Percentiles rank a stretch among this genome's conserved stretches.
Evolutionary conservation across 2,888 invertebrate genomes (phyloP).

Genomic region (Crossocerus cetratus): DNA sequence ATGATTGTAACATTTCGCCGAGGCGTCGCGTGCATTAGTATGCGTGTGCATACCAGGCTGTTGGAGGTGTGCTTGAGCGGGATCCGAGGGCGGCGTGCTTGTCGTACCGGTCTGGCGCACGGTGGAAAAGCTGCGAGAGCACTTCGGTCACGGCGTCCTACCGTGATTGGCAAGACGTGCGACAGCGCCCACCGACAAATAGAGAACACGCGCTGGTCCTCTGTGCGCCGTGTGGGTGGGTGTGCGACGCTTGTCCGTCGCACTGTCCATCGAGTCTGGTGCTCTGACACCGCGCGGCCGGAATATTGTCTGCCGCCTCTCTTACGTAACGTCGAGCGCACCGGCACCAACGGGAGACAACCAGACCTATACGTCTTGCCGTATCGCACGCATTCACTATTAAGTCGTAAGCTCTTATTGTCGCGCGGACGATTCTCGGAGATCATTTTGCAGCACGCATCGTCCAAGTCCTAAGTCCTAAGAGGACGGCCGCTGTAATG

Average conservation of each 20-base stretch:
- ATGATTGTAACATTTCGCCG: constrained; percentile 64
- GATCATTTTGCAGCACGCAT: too few relatives aligned
- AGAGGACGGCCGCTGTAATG: too few relatives aligned
- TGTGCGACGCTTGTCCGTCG: constrained; percentile 25
- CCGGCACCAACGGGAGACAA: too few relatives aligned
- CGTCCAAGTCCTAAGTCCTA: too few relatives aligned
- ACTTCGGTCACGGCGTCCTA: constrained; percentile 59
- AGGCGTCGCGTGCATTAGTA: not conserved
- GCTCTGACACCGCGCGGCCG: constrained; percentile 8
- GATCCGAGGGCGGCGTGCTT: constrained; percentile 26
- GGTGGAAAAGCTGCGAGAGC: constrained; percentile 34
- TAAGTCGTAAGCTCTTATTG: too few relatives aligned
- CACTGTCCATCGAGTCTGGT: not conserved
- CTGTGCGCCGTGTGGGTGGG: constrained; percentile 60
- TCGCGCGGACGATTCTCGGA: too few relatives aligned
- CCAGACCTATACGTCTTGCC: too few relatives aligned
- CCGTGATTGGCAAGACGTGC: constrained; percentile 59
- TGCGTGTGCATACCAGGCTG: too few relatives aligned
- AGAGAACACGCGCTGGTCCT: constrained; percentile 34
- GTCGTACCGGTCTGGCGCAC: constrained; percentile 25
- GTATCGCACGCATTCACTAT: too few relatives aligned
- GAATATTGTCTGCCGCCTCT: constrained; percentile 38
- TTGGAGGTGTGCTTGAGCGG: not conserved
- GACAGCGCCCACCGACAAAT: constrained; percentile 60
- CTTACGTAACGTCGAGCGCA: too few relatives aligned